phyloP scores from a whole-genome alignment of 2,113 vertebrate species.

The Emydura subglobosa region DNA sequence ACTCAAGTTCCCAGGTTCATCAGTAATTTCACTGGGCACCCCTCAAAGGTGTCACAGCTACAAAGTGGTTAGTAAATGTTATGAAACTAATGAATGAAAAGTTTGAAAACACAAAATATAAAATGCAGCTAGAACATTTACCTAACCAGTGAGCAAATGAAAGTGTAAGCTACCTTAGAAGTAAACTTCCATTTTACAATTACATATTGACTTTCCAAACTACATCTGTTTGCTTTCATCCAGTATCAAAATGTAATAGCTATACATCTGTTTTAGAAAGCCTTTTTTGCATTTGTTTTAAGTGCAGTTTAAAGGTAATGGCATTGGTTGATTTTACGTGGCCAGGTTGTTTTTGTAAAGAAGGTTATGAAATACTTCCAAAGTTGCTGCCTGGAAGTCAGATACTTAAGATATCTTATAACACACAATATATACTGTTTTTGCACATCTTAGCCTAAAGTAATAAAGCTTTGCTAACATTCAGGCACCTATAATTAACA shows the following conservation, averaged over 20 bases:
- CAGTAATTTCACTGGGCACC: too few species aligned
- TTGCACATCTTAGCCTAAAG: neutral
- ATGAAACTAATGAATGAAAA: neutral
- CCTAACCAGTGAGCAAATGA: neutral
- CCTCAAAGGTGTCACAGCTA: too few species aligned
- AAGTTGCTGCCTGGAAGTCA: neutral
- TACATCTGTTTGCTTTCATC: neutral
- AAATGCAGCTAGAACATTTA: neutral
- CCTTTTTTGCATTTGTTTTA: constrained; percentile 37
- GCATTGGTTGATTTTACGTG: constrained; percentile 26
- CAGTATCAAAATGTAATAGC: neutral
- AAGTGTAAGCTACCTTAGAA: neutral
- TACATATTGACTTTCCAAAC: neutral
- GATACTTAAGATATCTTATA: neutral
- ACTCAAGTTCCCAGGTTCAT: too few species aligned
- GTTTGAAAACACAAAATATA: neutral
- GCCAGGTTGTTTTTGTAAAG: constrained; percentile 24
- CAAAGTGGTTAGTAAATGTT: neutral
- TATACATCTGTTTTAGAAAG: neutral
- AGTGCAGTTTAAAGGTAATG: constrained; percentile 35
- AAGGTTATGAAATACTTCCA: constrained; percentile 46
- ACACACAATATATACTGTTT: constrained; percentile 30
- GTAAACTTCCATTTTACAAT: neutral
- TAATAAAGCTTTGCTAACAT: constrained; percentile 20
- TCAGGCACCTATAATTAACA: constrained; percentile 7